Conservation (phyloP, 2,113 vertebrate genomes). For the Genyomyrus donnyi region DNA sequence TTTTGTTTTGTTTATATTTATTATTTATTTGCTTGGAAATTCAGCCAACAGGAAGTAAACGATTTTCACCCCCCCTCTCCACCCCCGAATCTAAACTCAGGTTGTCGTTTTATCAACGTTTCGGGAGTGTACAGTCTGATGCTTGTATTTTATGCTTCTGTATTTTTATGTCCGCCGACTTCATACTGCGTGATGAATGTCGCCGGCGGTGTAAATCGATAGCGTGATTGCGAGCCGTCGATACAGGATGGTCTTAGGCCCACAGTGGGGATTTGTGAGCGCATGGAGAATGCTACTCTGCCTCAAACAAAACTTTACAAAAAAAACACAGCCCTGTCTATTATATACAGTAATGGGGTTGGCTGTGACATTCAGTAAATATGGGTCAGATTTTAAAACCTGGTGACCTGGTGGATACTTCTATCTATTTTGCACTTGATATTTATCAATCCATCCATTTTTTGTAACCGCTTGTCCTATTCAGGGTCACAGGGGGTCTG, state of each 20-base stretch:
- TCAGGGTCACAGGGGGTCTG: background rate
- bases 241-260: background rate
- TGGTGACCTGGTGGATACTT: background rate
- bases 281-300: background rate
- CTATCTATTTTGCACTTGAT: background rate
- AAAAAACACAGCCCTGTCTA: background rate
- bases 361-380: background rate
- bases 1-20: background rate
- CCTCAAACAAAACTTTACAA: background rate
- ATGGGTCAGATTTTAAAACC: background rate
- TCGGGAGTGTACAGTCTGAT: background rate
- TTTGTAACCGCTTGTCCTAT: background rate
- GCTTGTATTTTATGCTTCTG: background rate
- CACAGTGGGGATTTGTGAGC: background rate
- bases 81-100: background rate
- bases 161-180: background rate
- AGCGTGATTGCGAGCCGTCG: background rate
- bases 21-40: background rate
- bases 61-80: background rate
- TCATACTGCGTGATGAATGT: background rate
- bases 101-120: background rate
- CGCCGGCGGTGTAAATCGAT: background rate
- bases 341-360: background rate
- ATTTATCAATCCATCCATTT: background rate
- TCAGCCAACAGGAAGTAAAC: background rate